These are phyloP conservation scores for Choreutis nemorana DNA, from an alignment of 2,888 invertebrate genomes.

Conservation along the genomic window DNA sequence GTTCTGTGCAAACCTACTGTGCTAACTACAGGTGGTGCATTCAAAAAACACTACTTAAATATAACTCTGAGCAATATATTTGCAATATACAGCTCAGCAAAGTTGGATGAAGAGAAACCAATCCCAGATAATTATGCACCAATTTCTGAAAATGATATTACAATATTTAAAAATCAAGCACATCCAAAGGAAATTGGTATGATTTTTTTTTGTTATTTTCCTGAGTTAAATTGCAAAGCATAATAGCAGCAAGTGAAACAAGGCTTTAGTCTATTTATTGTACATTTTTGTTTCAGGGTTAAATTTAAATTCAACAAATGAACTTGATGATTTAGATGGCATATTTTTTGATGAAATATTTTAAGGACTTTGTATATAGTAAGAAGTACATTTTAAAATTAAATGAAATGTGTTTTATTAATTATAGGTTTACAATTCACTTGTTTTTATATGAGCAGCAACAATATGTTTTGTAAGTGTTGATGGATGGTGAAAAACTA, in stretches of 20 bases:
- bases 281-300: constrained; percentile 28
- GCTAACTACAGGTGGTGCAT: constrained; percentile 49
- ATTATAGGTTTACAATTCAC: constrained; percentile 1
- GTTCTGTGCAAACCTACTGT: constrained; percentile 48
- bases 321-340: constrained; percentile 38
- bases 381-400: no score
- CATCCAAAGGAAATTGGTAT: constrained; percentile 27
- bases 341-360: constrained; percentile 48
- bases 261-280: neutral
- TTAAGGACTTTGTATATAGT: no score
- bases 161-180: constrained; percentile 34
- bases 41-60: constrained; percentile 53
- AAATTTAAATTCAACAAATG: constrained; percentile 15
- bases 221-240: no score
- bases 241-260: no score
- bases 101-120: constrained; percentile 21
- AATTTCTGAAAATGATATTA: constrained; percentile 31
- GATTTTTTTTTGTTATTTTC: constrained; percentile 5
- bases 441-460: constrained; percentile 33
- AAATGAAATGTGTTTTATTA: no score
- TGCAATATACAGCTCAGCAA: constrained; percentile 43
- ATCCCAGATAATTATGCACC: constrained; percentile 35
- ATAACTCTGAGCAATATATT: constrained; percentile 50
- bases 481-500: constrained; percentile 34
- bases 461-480: constrained; percentile 49